phyloP scores from a whole-genome alignment of 2,888 invertebrate species.

The Camptogramma bilineatum region DNA sequence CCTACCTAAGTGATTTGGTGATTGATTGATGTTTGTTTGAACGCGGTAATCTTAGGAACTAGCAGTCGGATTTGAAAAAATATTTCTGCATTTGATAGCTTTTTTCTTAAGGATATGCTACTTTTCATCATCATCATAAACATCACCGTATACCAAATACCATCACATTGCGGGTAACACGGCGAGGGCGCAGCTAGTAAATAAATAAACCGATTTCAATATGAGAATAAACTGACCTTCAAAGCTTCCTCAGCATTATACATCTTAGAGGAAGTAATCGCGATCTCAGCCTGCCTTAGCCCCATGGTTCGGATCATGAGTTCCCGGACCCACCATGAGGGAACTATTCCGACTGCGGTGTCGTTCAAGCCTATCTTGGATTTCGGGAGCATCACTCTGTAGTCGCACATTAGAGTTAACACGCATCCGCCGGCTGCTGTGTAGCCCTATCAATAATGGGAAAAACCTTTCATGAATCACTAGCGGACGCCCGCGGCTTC shows the following conservation, averaged over 20 bases:
- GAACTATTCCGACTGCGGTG: slow-evolving; percentile 89
- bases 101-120: no score
- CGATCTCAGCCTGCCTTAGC: slow-evolving; percentile 87
- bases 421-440: slow-evolving; percentile 86
- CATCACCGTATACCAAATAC: no score
- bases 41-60: no score
- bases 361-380: slow-evolving; percentile 91
- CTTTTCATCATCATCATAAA: no score
- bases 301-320: slow-evolving; percentile 83
- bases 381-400: slow-evolving; percentile 84
- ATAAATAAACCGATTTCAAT: no score
- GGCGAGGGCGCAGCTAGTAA: no score
- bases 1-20: no score
- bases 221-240: slow-evolving; percentile 52
- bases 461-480: not conserved
- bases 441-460: slow-evolving; percentile 61
- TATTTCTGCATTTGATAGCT: no score
- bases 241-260: slow-evolving; percentile 89
- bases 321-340: slow-evolving; percentile 87
- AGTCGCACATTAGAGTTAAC: slow-evolving; percentile 87
- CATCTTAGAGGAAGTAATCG: slow-evolving; percentile 88
- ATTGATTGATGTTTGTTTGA: no score
- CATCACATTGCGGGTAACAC: no score
- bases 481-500: no score
- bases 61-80: no score